Conservation (phyloP, 1,140 invertebrate species). For the Hestina assimilis region DNA sequence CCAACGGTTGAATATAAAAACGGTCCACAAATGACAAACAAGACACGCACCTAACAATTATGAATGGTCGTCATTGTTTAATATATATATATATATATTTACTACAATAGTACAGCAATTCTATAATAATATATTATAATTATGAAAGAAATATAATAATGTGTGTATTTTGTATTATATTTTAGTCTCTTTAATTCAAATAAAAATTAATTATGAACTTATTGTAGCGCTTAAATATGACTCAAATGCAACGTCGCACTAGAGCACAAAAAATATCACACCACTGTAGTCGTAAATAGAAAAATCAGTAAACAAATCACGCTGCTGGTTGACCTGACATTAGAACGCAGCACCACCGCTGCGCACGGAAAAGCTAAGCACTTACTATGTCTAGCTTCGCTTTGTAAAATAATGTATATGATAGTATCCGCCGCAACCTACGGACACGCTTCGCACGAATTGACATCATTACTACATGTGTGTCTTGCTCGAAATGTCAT, state of each 20-base stretch:
- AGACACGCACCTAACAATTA: conserved; percentile 15
- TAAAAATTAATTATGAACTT: conserved; percentile 4
- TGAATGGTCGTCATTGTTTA: too few relatives aligned
- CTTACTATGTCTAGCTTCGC: too few relatives aligned
- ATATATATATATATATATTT: too few relatives aligned
- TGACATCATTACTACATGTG: too few relatives aligned
- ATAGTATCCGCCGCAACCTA: too few relatives aligned
- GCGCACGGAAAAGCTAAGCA: too few relatives aligned
- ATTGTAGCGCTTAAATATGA: conserved; percentile 20
- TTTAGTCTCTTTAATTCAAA: not conserved
- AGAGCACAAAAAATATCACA: conserved; percentile 25
- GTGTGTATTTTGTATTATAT: not conserved
- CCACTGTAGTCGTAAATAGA: conserved; percentile 16
- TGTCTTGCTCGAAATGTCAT: too few relatives aligned
- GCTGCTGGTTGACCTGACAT: conserved; percentile 23
- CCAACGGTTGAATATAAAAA: conserved; percentile 14
- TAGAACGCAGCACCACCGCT: conserved; percentile 20
- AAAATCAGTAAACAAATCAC: conserved; percentile 28
- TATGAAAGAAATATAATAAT: too few relatives aligned
- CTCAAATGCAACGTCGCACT: conserved; percentile 15
- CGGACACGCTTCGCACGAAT: too few relatives aligned
- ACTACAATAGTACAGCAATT: too few relatives aligned
- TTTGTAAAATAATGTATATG: too few relatives aligned
- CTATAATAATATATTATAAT: too few relatives aligned
- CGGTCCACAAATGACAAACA: conserved; percentile 20